Conservation (phyloP, 2,113 vertebrate species). For the Ploceus nigricollis region DNA sequence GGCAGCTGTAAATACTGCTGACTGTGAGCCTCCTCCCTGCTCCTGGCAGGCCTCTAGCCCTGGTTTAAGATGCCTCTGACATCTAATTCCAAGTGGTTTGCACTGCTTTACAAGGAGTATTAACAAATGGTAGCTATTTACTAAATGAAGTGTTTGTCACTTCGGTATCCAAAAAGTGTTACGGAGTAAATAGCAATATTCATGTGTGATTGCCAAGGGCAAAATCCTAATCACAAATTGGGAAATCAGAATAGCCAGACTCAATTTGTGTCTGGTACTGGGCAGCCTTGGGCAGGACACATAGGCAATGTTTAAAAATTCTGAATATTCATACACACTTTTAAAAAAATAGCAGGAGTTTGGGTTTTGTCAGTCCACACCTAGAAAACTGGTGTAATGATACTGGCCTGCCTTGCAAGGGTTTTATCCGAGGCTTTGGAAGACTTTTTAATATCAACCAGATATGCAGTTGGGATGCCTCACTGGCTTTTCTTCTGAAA, state of each 20-base stretch:
- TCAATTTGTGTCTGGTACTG: neutral
- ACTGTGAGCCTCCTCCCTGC: neutral
- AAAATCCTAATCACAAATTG: neutral
- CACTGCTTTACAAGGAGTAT: neutral
- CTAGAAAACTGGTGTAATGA: neutral
- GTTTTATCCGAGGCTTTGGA: neutral
- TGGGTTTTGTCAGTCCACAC: neutral
- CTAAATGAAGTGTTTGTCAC: neutral
- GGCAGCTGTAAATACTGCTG: neutral
- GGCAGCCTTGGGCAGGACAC: neutral
- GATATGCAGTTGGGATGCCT: neutral
- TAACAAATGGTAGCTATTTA: neutral
- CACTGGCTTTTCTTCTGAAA: neutral
- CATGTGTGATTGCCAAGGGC: neutral
- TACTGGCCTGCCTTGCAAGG: neutral
- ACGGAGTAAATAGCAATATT: neutral
- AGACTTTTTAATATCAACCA: neutral
- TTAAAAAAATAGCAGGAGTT: neutral
- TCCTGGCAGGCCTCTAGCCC: neutral
- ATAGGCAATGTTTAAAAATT: neutral
- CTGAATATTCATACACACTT: neutral
- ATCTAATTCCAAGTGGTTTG: neutral
- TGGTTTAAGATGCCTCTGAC: neutral
- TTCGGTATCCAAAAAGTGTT: rapidly evolving
- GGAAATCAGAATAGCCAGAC: neutral